Conservation (phyloP, 1,140 invertebrate species). For the Philotrypesis tridentata region DNA sequence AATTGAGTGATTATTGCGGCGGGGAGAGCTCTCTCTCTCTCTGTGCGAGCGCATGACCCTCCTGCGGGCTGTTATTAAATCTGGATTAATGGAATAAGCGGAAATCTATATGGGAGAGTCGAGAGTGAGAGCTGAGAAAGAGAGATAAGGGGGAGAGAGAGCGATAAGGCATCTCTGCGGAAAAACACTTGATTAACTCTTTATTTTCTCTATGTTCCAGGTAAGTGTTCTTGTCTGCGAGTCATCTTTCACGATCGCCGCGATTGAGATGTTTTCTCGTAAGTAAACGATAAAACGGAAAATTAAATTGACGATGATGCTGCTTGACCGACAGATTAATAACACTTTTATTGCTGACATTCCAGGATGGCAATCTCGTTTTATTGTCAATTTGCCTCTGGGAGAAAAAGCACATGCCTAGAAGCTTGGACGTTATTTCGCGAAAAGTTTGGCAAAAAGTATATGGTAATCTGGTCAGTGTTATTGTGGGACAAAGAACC, state of each 20-base stretch:
- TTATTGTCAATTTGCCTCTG: too few relatives aligned
- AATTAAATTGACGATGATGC: background rate
- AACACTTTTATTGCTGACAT: background rate
- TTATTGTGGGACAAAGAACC: too few relatives aligned
- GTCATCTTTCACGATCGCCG: background rate
- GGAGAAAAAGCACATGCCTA: too few relatives aligned
- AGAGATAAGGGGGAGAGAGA: too few relatives aligned
- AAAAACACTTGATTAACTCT: background rate
- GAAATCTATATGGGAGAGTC: background rate
- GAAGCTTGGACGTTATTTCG: too few relatives aligned
- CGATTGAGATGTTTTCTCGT: background rate
- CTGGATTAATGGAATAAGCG: background rate
- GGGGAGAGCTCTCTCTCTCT: too few relatives aligned
- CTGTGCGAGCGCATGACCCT: background rate
- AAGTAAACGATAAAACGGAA: background rate
- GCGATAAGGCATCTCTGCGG: background rate
- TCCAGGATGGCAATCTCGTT: too few relatives aligned
- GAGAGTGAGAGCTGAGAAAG: too few relatives aligned
- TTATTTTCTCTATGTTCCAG: conserved; percentile 16
- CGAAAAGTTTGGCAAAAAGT: too few relatives aligned
- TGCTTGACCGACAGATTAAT: background rate
- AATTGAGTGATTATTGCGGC: background rate
- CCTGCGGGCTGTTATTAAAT: background rate
- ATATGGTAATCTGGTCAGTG: too few relatives aligned
- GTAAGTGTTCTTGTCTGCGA: conserved; percentile 12